Evolutionary conservation across 2,113 vertebrate species (phyloP), one percentile per base, ranked within the genome.

Genomic region (Tenrec ecaudatus): DNA sequence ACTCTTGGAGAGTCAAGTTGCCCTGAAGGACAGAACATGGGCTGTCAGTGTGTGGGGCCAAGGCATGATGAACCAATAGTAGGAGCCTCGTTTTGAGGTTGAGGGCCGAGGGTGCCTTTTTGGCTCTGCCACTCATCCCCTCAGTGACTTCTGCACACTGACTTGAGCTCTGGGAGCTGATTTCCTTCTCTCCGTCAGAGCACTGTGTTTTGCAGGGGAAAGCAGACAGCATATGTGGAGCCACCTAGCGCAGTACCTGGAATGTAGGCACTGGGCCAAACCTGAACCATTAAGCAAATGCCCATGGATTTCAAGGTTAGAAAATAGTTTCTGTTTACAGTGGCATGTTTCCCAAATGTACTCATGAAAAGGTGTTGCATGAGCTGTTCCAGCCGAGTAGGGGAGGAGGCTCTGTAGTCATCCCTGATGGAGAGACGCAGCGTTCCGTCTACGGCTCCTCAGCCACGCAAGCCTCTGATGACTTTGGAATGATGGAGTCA

Each of bases 211-310:
- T 53, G 40, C 47, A 53, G 47, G 47, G 47, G 47, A 14, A 53
- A 53, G 1, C 47, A 53, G 85, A 47, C 53, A 73, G 53, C 68
- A 81, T 60, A 43, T n/a, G 75, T 81, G 23, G 47, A 93, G 83
- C 58, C 4, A 60, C 43, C 89, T 85, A 94, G 71, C 38, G n/a
- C 19, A 25, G 58, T 64, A 76, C 85, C 78, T 92, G 71, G 81
- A 91, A 86, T 68, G 57, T 31, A 83, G 87, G 66, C 80, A 84
- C 25, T 82, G 25, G 29, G 78, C 31, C 62, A 89, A 82, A 82
- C 77, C 25, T 68, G 86, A 93, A 75, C n/a, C 64, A 64, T 79
- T 43, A 89, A 33, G 76, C 89, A 95, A 94, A 90, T 83, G 40
- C 86, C 58, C 69, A 23, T 77, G 31, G 38, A 53, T 87, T 93